These are phyloP conservation scores for Drosophila mayri DNA, from an alignment of 1,140 invertebrate species.

Conservation along the genomic window DNA sequence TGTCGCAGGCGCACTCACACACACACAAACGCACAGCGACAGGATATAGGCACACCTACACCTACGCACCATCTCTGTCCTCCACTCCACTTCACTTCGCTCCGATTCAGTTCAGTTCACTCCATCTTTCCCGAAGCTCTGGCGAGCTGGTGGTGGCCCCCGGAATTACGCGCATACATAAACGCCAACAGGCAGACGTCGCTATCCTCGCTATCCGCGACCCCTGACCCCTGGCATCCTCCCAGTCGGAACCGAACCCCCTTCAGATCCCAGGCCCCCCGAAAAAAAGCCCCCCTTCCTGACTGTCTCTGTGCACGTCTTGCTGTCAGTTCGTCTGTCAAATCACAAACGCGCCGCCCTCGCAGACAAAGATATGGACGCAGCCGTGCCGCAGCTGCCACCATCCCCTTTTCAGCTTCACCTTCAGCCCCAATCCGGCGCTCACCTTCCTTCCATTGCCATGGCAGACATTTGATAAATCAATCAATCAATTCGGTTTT, in stretches of 20 bases:
- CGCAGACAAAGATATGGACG: slow-evolving; percentile 56
- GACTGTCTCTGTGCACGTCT: slow-evolving; percentile 58
- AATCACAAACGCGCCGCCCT: slow-evolving; percentile 76
- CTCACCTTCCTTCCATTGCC: slow-evolving; percentile 39
- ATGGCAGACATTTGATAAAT: slow-evolving; percentile 75
- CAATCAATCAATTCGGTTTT: slow-evolving; percentile 77
- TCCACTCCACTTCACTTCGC: slow-evolving; percentile 28
- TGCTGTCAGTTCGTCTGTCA: slow-evolving; percentile 81
- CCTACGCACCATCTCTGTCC: slow-evolving; percentile 31
- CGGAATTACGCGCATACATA: slow-evolving; percentile 77
- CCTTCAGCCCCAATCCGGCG: slow-evolving; percentile 4
- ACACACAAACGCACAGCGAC: slow-evolving; percentile 10
- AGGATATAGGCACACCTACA: slow-evolving; percentile 50
- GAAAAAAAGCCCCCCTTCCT: neutral
- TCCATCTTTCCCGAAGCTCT: slow-evolving; percentile 44
- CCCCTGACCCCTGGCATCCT: slow-evolving; percentile 21
- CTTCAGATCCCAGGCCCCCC: neutral
- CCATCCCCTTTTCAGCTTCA: neutral
- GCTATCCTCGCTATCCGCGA: slow-evolving; percentile 20
- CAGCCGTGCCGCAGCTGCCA: slow-evolving; percentile 33
- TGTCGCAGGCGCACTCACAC: slow-evolving; percentile 69
- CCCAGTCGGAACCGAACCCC: neutral
- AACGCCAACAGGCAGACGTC: slow-evolving; percentile 74
- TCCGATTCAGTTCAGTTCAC: slow-evolving; percentile 49
- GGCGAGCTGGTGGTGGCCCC: slow-evolving; percentile 20